A percentile compares a stretch with the other conserved stretches of the same genome.
Evolutionary conservation across 2,888 invertebrate genomes (phyloP).

Genomic region (Clanis bilineata): DNA sequence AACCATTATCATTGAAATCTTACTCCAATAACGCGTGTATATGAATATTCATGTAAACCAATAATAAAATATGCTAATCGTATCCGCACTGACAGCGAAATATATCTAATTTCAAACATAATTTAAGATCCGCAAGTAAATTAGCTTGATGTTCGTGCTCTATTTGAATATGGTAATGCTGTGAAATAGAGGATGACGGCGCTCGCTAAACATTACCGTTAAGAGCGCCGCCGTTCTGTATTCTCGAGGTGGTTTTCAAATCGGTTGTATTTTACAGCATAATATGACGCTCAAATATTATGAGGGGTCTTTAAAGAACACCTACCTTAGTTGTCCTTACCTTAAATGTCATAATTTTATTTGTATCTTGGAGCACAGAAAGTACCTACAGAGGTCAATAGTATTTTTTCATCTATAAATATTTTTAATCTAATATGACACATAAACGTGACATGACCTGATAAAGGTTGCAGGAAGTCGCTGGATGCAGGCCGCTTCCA

Average conservation of each 20-base stretch:
- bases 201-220: constrained; percentile 17
- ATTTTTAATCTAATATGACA: no score
- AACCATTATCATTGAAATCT: constrained; percentile 22
- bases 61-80: constrained; percentile 61
- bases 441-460: no score
- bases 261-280: not conserved
- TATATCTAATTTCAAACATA: constrained; percentile 62
- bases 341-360: no score
- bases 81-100: constrained; percentile 55
- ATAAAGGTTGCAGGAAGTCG: no score
- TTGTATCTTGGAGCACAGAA: not conserved
- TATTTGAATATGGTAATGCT: constrained; percentile 52
- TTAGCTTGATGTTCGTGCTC: constrained; percentile 49
- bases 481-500: no score
- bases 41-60: constrained; percentile 52
- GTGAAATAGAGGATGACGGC: constrained; percentile 22
- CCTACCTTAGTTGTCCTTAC: not conserved
- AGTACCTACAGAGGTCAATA: no score
- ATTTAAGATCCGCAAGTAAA: constrained; percentile 55
- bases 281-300: not conserved
- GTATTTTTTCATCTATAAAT: no score
- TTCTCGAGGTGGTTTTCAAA: not conserved
- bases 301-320: not conserved
- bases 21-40: constrained; percentile 21
- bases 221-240: not conserved